These are phyloP conservation scores for Zaprionus inermis DNA, from an alignment of 1,140 invertebrate genomes.

Conservation along the genomic window DNA sequence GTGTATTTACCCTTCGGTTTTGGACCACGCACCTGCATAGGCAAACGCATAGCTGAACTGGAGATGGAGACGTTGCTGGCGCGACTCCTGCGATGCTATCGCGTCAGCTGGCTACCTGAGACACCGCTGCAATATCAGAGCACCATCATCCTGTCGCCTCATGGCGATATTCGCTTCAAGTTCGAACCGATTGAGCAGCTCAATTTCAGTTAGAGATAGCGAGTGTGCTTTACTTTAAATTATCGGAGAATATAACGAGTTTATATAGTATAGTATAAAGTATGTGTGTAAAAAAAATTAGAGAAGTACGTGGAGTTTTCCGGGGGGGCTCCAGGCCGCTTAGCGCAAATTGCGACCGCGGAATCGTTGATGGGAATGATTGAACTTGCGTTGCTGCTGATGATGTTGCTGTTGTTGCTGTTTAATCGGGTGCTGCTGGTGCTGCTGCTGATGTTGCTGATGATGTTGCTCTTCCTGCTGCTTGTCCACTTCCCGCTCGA, in stretches of 20 bases:
- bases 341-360: slow-evolving; percentile 71
- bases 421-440: not conserved
- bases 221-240: slow-evolving; percentile 61
- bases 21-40: slow-evolving; percentile 86
- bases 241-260: slow-evolving; percentile 52
- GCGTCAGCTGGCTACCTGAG: slow-evolving; percentile 71
- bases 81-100: slow-evolving; percentile 86
- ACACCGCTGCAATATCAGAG: slow-evolving; percentile 65
- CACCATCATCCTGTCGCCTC: slow-evolving; percentile 65
- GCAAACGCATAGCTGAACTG: slow-evolving; percentile 89
- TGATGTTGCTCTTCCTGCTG: slow-evolving; percentile 6
- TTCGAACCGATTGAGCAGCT: slow-evolving; percentile 51
- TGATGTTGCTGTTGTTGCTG: slow-evolving; percentile 45
- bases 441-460: slow-evolving; percentile 1
- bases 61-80: slow-evolving; percentile 88
- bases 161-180: slow-evolving; percentile 66
- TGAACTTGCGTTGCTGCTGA: slow-evolving; percentile 45
- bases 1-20: slow-evolving; percentile 86
- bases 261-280: slow-evolving; percentile 24
- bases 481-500: slow-evolving; percentile 1
- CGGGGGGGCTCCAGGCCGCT: not conserved
- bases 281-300: slow-evolving; percentile 9
- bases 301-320: not conserved
- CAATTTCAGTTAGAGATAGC: not conserved
- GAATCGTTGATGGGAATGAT: slow-evolving; percentile 62